Base-by-base conservation (phyloP, 2,888 invertebrate species). In the Glyphotaelius pellucidus region DNA sequence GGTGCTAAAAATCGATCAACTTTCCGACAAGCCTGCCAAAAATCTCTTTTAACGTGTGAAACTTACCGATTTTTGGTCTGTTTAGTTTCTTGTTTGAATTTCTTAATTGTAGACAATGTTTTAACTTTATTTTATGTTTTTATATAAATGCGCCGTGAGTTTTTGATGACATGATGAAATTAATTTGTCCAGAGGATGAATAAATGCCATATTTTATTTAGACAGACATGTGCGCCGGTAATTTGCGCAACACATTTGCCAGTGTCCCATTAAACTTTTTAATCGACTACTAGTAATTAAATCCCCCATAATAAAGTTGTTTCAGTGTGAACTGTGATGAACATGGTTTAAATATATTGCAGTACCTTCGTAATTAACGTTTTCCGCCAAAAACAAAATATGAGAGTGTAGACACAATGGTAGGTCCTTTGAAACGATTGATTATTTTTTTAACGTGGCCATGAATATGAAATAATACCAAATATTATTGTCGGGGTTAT, bases 201-300 rank as follows among this genome's bases (percentile, higher is more conserved):
- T n/a, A 67, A 67, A 67, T n/a, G n/a, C 25, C 25, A 9, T 25
- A 25, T 25, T 67, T 67, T 67, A 67, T 67, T n/a, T 25, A n/a
- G n/a, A 25, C 25, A 67, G 67, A 25, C 52, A 31, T 47, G 42
- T 86, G 86, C 52, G 83, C 83, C 83, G 83, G 35, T 35, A 32
- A 83, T 35, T 83, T 35, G 83, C 83, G 83, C 83, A 32, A 83
- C 12, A 86, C 30, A 30, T 86, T 86, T 86, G n/a, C 42, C n/a
- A 12, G 1, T 47, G 42, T 42, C 86, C n/a, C n/a, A 86, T 47
- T 47, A 86, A 42, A 14, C 30, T 47, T 86, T 86, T 5, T n/a
- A 42, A 19, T 25, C 42, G 30, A 86, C 7, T 25, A 67, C 9
- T 5, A 9, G 9, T n/a, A 67, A 67, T 67, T 67, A 67, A 67